These are phyloP conservation scores for Astropecten irregularis DNA, from an alignment of 53 echinoderm and acorn worm genomes.

Conservation along the genomic window DNA sequence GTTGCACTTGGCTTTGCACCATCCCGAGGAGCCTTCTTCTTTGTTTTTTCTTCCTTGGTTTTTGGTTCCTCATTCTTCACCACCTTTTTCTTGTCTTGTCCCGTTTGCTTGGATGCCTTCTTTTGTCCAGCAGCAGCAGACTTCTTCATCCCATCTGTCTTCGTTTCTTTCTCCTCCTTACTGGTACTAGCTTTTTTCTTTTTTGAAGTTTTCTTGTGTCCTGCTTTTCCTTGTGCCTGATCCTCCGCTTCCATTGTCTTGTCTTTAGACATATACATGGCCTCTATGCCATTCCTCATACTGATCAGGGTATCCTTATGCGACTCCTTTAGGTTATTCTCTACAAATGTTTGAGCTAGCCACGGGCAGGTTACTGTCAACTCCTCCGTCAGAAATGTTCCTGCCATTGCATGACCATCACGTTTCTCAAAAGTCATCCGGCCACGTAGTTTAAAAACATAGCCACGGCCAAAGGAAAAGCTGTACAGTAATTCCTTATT, in stretches of 20 bases:
- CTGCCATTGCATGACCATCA: conserved; percentile 6
- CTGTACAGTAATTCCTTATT: conserved; percentile 26
- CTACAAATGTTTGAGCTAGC: conserved; percentile 1
- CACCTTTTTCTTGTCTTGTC: conserved; percentile 3
- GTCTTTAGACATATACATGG: background rate
- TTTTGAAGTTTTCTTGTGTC: background rate
- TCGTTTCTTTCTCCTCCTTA: background rate
- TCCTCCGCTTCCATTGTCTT: background rate
- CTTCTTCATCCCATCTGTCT: conserved; percentile 22
- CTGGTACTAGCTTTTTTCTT: background rate
- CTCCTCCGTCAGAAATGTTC: conserved; percentile 36
- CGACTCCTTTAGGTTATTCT: background rate
- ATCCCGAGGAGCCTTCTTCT: background rate
- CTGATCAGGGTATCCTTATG: conserved; percentile 45
- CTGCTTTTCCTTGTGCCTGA: background rate
- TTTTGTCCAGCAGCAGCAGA: background rate
- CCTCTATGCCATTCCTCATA: conserved; percentile 35
- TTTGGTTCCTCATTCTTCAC: background rate
- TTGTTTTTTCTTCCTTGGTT: background rate
- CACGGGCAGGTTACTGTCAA: conserved; percentile 45
- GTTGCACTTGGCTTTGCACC: background rate
- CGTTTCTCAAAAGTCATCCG: conserved; percentile 28
- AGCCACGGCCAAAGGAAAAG: conserved; percentile 13
- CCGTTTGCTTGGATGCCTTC: background rate
- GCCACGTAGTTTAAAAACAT: conserved; percentile 26